Conservation (phyloP, 64 coral and sea anemone genomes). For the Astreopora myriophthalma region DNA sequence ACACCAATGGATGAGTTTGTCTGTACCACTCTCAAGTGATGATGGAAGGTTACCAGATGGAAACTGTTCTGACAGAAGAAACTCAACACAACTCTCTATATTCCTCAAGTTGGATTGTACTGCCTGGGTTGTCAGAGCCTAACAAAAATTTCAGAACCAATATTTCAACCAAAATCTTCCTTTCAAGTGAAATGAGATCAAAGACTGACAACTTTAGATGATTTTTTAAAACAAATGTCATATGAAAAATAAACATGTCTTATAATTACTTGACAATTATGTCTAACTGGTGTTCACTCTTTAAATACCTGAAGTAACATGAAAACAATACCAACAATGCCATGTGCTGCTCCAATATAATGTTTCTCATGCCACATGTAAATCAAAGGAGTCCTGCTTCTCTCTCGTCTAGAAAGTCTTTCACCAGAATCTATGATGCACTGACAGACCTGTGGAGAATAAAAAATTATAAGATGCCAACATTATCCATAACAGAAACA, state of each 20-base stretch:
- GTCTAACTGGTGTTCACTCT: neutral
- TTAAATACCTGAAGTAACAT: slow-evolving; percentile 89
- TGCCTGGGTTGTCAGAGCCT: slow-evolving; percentile 61
- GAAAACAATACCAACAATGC: slow-evolving; percentile 86
- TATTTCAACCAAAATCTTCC: neutral
- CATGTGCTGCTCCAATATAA: slow-evolving; percentile 98
- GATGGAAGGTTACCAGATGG: slow-evolving; percentile 92
- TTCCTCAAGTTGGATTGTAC: slow-evolving; percentile 69
- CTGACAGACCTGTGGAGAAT: slow-evolving; percentile 65
- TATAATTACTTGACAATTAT: no score
- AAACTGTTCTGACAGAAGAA: slow-evolving; percentile 86
- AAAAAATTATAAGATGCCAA: neutral
- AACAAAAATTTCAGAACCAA: neutral
- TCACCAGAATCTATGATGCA: slow-evolving; percentile 79
- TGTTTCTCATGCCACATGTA: slow-evolving; percentile 98
- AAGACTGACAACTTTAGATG: no score
- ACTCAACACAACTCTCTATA: slow-evolving; percentile 82
- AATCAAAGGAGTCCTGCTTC: slow-evolving; percentile 75
- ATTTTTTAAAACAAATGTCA: no score
- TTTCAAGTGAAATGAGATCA: no score
- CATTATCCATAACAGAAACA: no score
- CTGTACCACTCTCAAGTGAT: slow-evolving; percentile 78
- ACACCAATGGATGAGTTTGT: slow-evolving; percentile 95
- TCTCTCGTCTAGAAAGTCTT: slow-evolving; percentile 70
- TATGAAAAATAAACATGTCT: no score